Percentiles rank a stretch among this genome's conserved stretches.
phyloP scores from a whole-genome alignment of 2,113 vertebrate species.

The Callithrix jacchus region DNA sequence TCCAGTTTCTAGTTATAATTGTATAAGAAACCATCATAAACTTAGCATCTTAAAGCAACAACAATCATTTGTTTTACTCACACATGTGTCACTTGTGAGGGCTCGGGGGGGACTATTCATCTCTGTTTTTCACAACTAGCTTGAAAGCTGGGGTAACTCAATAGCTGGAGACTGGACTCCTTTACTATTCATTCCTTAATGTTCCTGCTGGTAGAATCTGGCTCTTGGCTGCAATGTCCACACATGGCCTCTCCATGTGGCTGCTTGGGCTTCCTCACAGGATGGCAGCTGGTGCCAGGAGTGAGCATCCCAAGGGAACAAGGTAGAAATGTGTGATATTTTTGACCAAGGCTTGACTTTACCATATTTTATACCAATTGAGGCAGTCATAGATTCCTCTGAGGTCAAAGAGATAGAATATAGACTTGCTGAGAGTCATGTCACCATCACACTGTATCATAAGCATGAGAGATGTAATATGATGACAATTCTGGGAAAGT shows the following conservation, averaged over 20 bases:
- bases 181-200: background rate
- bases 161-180: background rate
- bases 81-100: background rate
- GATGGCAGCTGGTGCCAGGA: background rate
- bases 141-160: background rate
- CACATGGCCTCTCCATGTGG: background rate
- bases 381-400: background rate
- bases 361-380: background rate
- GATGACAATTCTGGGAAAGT: background rate
- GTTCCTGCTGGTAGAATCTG: background rate
- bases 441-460: background rate
- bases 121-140: background rate
- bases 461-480: background rate
- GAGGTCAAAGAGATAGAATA: background rate
- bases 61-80: background rate
- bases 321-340: background rate
- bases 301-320: background rate
- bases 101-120: background rate
- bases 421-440: fast-evolving
- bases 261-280: background rate
- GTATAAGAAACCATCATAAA: background rate
- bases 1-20: background rate
- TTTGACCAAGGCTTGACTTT: background rate
- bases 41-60: background rate
- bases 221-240: background rate